Base-by-base conservation (phyloP, 2,113 vertebrate genomes). In the Hemibagrus wyckioides region DNA sequence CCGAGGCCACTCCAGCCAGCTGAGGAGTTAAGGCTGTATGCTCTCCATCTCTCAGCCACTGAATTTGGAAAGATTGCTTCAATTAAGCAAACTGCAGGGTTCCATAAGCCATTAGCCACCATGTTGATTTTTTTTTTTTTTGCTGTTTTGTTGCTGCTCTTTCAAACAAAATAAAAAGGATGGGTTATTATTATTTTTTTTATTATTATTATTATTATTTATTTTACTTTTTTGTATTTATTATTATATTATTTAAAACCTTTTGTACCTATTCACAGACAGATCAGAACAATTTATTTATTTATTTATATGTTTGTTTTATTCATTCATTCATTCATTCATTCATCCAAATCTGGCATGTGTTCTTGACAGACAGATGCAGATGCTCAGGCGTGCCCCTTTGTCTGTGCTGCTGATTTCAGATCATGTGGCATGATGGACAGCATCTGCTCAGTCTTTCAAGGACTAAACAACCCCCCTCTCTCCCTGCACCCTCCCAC, bases 31-130 rank as follows among this genome's bases (percentile, higher is more conserved):
- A 54, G 52, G 71, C 85, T 63, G 61, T 73, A 52, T 76, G 63
- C 75, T 71, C 69, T 82, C 76, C 54, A 75, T 91, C 56, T 80
- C 87, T 63, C 87, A 86, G 48, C 71, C 86, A 80, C 83, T 86
- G 83, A 87, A 88, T 88, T 88, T 85, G 85, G 85, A 90, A 83
- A 89, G 90, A 89, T 90, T 87, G 87, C 89, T 85, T 88, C 87
- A 90, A 88, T 91, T 90, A 91, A 82, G 82, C 71, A 33, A 85
- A 80, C 88, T 73, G 87, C 83, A 61, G 87, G 87, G 81, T 88
- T 89, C 71, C 87, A 59, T 83, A 87, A 83, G 85, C 84, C 84
- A 84, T 88, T 89, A 83, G 80, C 28, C 36, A 30, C 73, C n/a
- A 85, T 77, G 84, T 44, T 85, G 39, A 79, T 82, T 84, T 57